Evolutionary conservation across 2,113 vertebrate species (phyloP).

Genomic region (Ctenodactylus gundi): DNA sequence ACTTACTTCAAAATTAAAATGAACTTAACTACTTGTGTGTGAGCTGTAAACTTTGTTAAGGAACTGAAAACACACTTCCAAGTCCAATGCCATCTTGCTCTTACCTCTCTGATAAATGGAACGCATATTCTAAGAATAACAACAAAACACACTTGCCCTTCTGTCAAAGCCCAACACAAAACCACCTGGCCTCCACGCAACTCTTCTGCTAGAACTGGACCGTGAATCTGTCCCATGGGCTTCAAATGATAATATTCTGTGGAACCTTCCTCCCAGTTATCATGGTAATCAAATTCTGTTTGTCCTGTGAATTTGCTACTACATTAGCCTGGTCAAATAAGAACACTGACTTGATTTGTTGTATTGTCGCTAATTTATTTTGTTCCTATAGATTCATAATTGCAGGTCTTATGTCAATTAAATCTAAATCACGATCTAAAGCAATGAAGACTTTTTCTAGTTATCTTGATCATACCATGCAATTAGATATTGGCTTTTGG

Average conservation of each 20-base stretch:
- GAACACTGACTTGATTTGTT: background rate
- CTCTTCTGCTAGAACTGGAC: background rate
- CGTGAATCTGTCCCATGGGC: background rate
- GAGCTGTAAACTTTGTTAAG: background rate
- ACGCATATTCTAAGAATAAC: background rate
- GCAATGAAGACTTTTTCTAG: background rate
- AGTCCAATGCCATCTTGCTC: background rate
- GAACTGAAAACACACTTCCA: background rate
- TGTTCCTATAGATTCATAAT: background rate
- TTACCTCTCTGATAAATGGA: background rate
- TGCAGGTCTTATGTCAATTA: background rate
- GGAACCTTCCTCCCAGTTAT: background rate
- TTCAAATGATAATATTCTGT: background rate
- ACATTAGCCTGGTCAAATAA: background rate
- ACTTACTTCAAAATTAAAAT: background rate
- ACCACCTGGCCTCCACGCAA: background rate
- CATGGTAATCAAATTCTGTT: background rate
- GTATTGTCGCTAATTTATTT: background rate
- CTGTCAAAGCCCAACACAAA: background rate
- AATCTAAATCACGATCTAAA: background rate
- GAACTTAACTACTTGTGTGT: background rate
- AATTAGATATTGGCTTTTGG: background rate
- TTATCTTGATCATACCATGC: background rate
- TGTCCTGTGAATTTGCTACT: background rate
- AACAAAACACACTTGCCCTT: too few relatives aligned